These are phyloP conservation scores for Scopus umbretta DNA, from an alignment of 2,113 vertebrate species.

Conservation along the genomic window DNA sequence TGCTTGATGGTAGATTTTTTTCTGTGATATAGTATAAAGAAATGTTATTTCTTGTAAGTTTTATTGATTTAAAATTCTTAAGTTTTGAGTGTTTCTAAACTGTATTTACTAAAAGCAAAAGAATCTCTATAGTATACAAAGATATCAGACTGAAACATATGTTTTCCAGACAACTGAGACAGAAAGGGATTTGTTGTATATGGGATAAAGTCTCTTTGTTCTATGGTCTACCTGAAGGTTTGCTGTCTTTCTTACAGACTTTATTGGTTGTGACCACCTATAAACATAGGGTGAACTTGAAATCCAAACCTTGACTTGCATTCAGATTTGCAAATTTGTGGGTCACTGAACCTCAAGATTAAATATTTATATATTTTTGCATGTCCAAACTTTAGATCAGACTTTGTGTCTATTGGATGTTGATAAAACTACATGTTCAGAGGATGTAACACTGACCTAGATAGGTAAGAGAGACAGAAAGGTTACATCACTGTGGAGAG, in stretches of 20 bases:
- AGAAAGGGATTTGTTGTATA: neutral
- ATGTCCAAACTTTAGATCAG: neutral
- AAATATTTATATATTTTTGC: neutral
- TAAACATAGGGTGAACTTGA: neutral
- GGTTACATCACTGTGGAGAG: neutral
- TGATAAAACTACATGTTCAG: neutral
- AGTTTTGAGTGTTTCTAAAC: neutral
- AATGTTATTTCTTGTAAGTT: neutral
- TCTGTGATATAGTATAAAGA: neutral
- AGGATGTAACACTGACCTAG: neutral
- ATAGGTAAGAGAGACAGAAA: neutral
- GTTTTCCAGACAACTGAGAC: neutral
- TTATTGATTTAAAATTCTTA: neutral
- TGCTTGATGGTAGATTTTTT: neutral
- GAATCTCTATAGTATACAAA: neutral
- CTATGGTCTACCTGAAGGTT: neutral
- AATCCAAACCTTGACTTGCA: neutral
- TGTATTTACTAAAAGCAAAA: neutral
- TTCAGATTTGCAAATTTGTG: neutral
- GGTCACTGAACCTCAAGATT: neutral
- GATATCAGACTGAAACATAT: neutral
- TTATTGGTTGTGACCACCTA: neutral
- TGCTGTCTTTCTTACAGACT: neutral
- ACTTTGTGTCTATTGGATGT: neutral
- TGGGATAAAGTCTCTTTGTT: neutral